Percentiles rank a stretch among this genome's conserved stretches.
Evolutionary conservation across 1,140 invertebrate genomes (phyloP).

Genomic region (Heliconius himera): DNA sequence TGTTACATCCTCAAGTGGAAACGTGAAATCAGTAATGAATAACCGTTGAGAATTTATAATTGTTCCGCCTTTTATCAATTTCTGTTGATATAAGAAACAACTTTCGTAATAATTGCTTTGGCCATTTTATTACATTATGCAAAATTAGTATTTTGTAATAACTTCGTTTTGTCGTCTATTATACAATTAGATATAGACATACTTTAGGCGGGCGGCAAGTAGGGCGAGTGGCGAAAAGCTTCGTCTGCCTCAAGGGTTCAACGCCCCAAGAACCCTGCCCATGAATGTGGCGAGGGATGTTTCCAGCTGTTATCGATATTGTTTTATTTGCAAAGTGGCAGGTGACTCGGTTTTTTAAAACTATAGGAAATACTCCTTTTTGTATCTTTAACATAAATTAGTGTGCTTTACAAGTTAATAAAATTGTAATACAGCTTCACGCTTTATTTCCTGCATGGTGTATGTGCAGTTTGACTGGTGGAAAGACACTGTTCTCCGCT

Average conservation of each 20-base stretch:
- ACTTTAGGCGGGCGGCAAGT: constrained; percentile 72
- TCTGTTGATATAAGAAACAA: constrained; percentile 30
- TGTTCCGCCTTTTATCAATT: constrained; percentile 24
- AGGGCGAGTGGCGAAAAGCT: constrained; percentile 75
- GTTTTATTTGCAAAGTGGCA: neutral
- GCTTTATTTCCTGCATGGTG: no score
- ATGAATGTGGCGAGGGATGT: constrained; percentile 71
- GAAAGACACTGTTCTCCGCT: no score
- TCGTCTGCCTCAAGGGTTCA: constrained; percentile 68
- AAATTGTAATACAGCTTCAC: no score
- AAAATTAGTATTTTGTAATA: constrained; percentile 16
- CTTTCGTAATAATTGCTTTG: constrained; percentile 25
- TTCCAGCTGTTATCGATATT: constrained; percentile 63
- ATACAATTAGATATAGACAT: constrained; percentile 6
- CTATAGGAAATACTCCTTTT: no score
- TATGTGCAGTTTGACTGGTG: no score
- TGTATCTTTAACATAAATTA: no score
- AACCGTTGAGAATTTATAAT: constrained; percentile 23
- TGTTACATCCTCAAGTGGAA: constrained; percentile 30
- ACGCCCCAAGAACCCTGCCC: constrained; percentile 70
- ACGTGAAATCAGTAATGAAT: constrained; percentile 36
- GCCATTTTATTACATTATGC: neutral
- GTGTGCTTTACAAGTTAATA: no score
- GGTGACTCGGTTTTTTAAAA: neutral
- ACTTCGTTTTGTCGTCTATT: constrained; percentile 2